These are phyloP conservation scores for Poicephalus gulielmi DNA, from an alignment of 2,113 vertebrate genomes.

Conservation along the genomic window DNA sequence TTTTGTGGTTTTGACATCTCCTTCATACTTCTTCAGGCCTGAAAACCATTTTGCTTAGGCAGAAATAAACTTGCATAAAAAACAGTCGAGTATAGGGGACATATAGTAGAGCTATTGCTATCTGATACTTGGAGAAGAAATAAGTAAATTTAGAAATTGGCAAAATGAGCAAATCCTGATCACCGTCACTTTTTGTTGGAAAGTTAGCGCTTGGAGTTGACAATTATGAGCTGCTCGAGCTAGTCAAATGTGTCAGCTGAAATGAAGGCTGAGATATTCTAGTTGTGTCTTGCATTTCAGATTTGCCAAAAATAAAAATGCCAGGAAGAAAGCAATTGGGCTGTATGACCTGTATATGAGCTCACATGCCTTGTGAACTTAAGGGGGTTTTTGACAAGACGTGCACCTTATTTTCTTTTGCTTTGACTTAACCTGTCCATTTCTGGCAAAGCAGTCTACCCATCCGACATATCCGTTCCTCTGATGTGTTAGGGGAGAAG, in stretches of 20 bases:
- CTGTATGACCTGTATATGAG: not conserved
- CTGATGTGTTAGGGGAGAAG: constrained; percentile 17
- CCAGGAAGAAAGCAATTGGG: not conserved
- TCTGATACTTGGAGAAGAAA: not conserved
- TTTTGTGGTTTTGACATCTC: not conserved
- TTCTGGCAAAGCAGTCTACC: constrained; percentile 38
- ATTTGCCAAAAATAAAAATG: constrained; percentile 13
- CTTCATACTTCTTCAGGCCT: not conserved
- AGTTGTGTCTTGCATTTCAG: constrained; percentile 40
- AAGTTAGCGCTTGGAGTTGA: not conserved
- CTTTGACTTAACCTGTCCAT: constrained; percentile 29
- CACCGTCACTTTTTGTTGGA: constrained; percentile 6
- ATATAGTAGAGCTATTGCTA: not conserved
- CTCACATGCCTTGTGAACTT: not conserved
- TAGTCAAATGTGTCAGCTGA: not conserved
- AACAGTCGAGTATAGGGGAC: fast-evolving
- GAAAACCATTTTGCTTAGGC: not conserved
- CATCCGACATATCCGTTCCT: constrained; percentile 24
- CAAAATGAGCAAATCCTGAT: constrained; percentile 16
- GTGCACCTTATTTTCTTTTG: constrained; percentile 54
- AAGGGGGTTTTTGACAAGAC: not conserved
- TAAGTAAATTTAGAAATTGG: not conserved
- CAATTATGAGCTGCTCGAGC: not conserved
- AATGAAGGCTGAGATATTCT: constrained; percentile 18
- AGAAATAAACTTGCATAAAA: not conserved